Evolutionary conservation across 2,888 invertebrate species (phyloP).

Genomic region (Pomacea canaliculata): DNA sequence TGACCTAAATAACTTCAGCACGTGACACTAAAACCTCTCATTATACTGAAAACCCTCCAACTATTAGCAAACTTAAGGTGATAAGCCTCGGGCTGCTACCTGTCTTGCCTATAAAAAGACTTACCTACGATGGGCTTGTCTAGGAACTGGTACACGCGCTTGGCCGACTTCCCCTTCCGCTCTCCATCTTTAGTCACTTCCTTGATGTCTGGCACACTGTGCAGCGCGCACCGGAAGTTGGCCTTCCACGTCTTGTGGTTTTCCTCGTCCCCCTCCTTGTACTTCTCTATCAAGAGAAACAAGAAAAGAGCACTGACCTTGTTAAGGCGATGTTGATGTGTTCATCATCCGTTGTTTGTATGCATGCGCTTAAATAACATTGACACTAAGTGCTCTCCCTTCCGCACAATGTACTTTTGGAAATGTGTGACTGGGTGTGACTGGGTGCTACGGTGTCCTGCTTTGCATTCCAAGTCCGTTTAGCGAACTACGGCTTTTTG

Average conservation of each 20-base stretch:
- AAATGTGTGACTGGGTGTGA: too few relatives aligned
- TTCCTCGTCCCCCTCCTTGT: conserved; percentile 38
- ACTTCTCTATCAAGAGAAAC: conserved; percentile 39
- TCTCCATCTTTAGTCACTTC: conserved; percentile 12
- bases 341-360: background rate
- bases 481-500: too few relatives aligned
- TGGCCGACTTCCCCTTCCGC: conserved; percentile 53
- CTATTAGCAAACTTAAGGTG: too few relatives aligned
- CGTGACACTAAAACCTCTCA: too few relatives aligned
- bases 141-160: conserved; percentile 53
- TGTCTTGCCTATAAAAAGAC: too few relatives aligned
- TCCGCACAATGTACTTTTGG: background rate
- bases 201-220: conserved; percentile 59
- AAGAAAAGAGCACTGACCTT: background rate
- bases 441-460: too few relatives aligned
- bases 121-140: conserved; percentile 17
- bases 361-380: background rate
- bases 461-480: too few relatives aligned
- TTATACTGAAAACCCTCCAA: too few relatives aligned
- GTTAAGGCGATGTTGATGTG: background rate
- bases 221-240: conserved; percentile 65
- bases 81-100: too few relatives aligned
- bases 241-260: conserved; percentile 59
- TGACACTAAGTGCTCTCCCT: background rate
- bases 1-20: too few relatives aligned